A percentile compares a stretch with the other conserved stretches of the same genome.
Conservation (phyloP, 2,113 vertebrate species). For the Petrocephalus microphthalmus region DNA sequence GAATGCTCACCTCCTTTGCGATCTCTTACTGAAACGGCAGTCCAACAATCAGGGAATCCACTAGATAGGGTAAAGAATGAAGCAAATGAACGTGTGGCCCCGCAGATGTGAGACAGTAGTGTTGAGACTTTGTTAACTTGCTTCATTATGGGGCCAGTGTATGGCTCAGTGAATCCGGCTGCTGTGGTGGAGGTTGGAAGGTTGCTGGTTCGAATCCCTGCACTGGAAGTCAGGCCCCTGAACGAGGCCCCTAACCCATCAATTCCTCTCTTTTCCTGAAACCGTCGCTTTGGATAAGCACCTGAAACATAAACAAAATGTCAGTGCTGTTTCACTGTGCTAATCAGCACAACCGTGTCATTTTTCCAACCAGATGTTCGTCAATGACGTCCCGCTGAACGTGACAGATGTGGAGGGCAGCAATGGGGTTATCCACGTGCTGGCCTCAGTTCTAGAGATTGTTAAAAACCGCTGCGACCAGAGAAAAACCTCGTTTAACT, state of each 20-base stretch:
- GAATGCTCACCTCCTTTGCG: too few species aligned
- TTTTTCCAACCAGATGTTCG: constrained; percentile 61
- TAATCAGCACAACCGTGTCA: background rate
- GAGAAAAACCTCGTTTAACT: constrained; percentile 22
- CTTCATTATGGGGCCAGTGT: background rate
- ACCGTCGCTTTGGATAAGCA: background rate
- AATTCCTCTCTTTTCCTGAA: background rate
- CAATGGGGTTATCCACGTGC: constrained; percentile 79
- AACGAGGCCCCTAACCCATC: background rate
- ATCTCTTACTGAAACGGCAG: background rate
- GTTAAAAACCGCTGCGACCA: constrained; percentile 80
- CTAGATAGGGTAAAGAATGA: background rate
- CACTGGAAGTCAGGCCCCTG: background rate
- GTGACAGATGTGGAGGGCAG: constrained; percentile 68
- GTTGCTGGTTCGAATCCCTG: background rate
- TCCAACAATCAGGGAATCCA: background rate
- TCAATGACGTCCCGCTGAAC: constrained; percentile 75
- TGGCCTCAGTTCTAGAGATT: constrained; percentile 74
- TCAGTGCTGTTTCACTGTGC: background rate
- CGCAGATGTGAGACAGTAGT: background rate
- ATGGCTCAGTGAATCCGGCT: background rate
- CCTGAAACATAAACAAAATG: background rate
- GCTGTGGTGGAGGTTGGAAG: background rate
- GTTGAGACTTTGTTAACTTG: background rate
- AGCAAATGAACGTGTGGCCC: too few species aligned